Conservation (phyloP, 1,140 invertebrate species). For the Ceratitis capitata region DNA sequence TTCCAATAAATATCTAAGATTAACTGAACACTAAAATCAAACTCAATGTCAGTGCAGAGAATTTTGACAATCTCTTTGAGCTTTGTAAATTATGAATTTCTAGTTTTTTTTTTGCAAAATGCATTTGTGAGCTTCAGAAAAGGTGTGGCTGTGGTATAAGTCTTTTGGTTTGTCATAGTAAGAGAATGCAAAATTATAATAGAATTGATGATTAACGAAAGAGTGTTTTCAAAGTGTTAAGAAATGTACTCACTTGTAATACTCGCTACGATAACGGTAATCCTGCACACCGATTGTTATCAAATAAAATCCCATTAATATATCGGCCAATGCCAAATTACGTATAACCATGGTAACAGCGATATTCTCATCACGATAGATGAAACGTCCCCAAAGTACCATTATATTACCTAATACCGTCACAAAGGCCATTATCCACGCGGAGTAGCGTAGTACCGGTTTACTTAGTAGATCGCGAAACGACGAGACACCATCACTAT, state of each 20-base stretch:
- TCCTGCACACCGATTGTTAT: slow-evolving; percentile 77
- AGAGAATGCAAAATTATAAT: too few relatives aligned
- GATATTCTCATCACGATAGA: slow-evolving; percentile 71
- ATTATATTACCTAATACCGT: slow-evolving; percentile 75
- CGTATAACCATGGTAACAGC: slow-evolving; percentile 74
- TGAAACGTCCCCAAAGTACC: slow-evolving; percentile 75
- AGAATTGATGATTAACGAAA: too few relatives aligned
- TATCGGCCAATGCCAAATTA: slow-evolving; percentile 81
- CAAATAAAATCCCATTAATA: slow-evolving; percentile 83
- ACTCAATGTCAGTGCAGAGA: too few relatives aligned
- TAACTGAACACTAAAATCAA: too few relatives aligned
- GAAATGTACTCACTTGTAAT: slow-evolving; percentile 67
- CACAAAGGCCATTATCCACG: slow-evolving; percentile 78
- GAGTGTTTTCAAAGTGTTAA: too few relatives aligned
- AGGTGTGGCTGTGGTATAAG: too few relatives aligned
- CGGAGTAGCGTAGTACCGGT: slow-evolving; percentile 71
- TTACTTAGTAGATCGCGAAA: slow-evolving; percentile 74
- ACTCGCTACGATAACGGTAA: slow-evolving; percentile 71
- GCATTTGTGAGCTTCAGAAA: too few relatives aligned
- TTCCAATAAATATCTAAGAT: too few relatives aligned
- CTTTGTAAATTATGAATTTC: too few relatives aligned
- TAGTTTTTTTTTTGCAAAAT: too few relatives aligned
- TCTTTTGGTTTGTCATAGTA: too few relatives aligned
- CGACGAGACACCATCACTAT: slow-evolving; percentile 77
- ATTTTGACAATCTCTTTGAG: too few relatives aligned